phyloP scores from a whole-genome alignment of 2,113 vertebrate genomes.

The Tragelaphus strepsiceros region DNA sequence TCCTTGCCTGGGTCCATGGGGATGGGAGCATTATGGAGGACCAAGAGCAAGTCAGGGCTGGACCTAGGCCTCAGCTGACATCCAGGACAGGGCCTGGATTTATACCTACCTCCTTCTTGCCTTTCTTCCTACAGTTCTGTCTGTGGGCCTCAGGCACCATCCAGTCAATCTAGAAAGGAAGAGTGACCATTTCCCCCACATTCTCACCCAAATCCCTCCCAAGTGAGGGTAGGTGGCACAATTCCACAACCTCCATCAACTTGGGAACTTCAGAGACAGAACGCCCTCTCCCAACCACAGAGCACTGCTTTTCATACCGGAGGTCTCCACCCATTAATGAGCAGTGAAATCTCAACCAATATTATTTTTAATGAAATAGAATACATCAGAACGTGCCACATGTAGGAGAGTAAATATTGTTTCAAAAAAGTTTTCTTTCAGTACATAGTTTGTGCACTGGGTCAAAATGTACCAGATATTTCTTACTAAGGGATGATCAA shows the following conservation, averaged over 20 bases:
- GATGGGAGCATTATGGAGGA: neutral
- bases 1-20: neutral
- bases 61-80: neutral
- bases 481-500: neutral
- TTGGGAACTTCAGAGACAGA: neutral
- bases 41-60: neutral
- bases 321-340: neutral
- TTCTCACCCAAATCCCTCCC: neutral
- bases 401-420: neutral
- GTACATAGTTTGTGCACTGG: neutral
- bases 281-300: no score
- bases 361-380: constrained; percentile 29
- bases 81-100: neutral
- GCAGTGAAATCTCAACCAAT: neutral
- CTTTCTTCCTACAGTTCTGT: constrained; percentile 85
- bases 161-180: constrained; percentile 85
- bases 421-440: constrained; percentile 15
- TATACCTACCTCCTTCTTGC: constrained; percentile 86
- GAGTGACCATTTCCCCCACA: neutral
- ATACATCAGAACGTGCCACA: neutral
- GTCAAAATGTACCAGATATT: neutral
- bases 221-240: neutral
- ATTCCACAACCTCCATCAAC: neutral
- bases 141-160: constrained; percentile 82
- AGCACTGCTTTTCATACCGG: neutral